Evolutionary conservation across 1,140 invertebrate genomes (phyloP).

Genomic region (Drosophila bocki): DNA sequence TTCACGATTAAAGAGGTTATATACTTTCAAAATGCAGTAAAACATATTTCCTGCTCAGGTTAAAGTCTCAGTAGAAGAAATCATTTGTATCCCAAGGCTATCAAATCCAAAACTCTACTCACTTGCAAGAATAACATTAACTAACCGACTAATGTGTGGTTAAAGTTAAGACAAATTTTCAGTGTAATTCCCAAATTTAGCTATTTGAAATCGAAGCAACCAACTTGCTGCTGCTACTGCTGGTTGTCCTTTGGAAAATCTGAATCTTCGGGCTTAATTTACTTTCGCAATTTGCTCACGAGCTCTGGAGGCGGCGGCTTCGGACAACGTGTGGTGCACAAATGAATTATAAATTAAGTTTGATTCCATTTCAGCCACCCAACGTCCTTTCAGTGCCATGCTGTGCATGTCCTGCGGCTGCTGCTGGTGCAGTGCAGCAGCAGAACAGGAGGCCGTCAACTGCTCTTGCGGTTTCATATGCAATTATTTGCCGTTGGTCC

Average conservation of each 20-base stretch:
- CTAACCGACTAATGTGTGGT: not conserved
- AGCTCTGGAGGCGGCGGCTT: slow-evolving; percentile 4
- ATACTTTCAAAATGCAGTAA: not conserved
- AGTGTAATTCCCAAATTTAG: not conserved
- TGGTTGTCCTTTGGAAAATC: slow-evolving; percentile 12
- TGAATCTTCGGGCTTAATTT: slow-evolving; percentile 42
- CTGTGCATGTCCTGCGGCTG: slow-evolving; percentile 45
- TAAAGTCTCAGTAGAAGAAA: not conserved
- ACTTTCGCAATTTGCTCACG: slow-evolving; percentile 42
- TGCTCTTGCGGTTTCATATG: slow-evolving; percentile 79
- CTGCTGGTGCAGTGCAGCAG: slow-evolving; percentile 20
- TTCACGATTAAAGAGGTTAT: not conserved
- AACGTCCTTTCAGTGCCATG: slow-evolving; percentile 1
- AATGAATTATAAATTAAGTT: slow-evolving; percentile 80
- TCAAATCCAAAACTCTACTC: not conserved
- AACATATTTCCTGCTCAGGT: not conserved
- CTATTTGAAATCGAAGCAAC: slow-evolving; percentile 12
- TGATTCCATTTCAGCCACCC: slow-evolving; percentile 47
- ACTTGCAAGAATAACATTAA: not conserved
- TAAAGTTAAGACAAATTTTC: not conserved
- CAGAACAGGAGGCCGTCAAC: slow-evolving; percentile 61
- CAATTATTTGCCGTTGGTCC: slow-evolving; percentile 72
- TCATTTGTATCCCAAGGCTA: too few species aligned
- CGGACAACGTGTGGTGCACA: slow-evolving; percentile 47
- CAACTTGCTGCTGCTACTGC: not conserved